phyloP scores from a whole-genome alignment of 2,888 invertebrate species.

The Trichopoda pennipes region DNA sequence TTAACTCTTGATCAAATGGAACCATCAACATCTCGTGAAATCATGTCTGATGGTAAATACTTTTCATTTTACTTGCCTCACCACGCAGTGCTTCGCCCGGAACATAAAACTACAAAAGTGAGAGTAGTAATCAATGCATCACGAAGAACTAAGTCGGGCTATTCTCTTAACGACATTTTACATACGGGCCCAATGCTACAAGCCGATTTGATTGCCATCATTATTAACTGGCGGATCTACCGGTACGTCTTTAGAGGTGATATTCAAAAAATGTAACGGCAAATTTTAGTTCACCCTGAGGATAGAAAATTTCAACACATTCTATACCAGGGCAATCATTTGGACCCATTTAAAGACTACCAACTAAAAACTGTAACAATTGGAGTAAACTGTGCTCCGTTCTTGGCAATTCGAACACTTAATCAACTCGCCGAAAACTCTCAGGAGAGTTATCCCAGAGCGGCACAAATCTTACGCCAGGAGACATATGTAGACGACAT shows the following conservation, averaged over 20 bases:
- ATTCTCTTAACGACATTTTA: conserved; percentile 53
- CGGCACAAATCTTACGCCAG: too few species aligned
- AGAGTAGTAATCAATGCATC: conserved; percentile 64
- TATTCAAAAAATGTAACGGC: conserved; percentile 67
- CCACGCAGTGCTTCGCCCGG: conserved; percentile 31
- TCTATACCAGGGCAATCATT: too few species aligned
- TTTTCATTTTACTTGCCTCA: conserved; percentile 57
- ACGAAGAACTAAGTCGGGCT: too few species aligned
- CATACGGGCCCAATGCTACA: conserved; percentile 62
- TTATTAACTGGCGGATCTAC: conserved; percentile 52
- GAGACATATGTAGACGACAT: too few species aligned
- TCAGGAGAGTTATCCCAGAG: too few species aligned
- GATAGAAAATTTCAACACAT: conserved; percentile 14
- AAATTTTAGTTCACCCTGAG: conserved; percentile 51
- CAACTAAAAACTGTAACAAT: too few species aligned
- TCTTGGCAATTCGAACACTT: too few species aligned
- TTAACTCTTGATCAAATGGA: too few species aligned
- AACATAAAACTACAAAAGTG: conserved; percentile 50
- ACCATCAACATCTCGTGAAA: conserved; percentile 1
- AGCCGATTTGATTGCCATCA: conserved; percentile 40
- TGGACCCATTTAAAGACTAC: too few species aligned
- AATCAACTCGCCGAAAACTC: too few species aligned
- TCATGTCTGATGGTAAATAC: conserved; percentile 18
- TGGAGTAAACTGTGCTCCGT: too few species aligned
- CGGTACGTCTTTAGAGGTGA: conserved; percentile 65